Evolutionary conservation across 2,797 vertebrate species (phyloP).

Genomic region (Monodelphis domestica): DNA sequence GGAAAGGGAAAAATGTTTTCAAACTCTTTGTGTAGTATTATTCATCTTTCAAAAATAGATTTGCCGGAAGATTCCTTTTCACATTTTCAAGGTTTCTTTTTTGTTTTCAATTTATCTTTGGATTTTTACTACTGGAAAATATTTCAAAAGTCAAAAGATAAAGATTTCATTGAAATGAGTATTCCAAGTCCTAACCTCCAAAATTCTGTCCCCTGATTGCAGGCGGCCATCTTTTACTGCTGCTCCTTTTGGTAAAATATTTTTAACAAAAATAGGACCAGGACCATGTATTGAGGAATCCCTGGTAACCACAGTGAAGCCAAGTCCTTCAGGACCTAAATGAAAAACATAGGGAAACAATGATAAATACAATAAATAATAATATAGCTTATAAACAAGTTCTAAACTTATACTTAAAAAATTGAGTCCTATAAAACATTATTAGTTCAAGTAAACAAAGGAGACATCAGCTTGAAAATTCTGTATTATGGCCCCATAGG

Average conservation of each 20-base stretch:
- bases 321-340: slow-evolving; percentile 95
- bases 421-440: not conserved
- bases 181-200: slow-evolving; percentile 89
- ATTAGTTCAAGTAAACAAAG: not conserved
- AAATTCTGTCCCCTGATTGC: slow-evolving; percentile 96
- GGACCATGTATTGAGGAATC: slow-evolving; percentile 96
- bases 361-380: no score
- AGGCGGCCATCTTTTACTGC: slow-evolving; percentile 96
- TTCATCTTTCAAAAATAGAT: not conserved
- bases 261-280: slow-evolving; percentile 97
- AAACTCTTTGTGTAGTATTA: not conserved
- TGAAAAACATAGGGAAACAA: slow-evolving; percentile 48
- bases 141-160: slow-evolving; percentile 14
- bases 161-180: slow-evolving; percentile 9
- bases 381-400: not conserved
- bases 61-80: not conserved
- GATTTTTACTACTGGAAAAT: not conserved
- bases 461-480: not conserved
- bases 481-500: not conserved
- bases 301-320: slow-evolving; percentile 98
- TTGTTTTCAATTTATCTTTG: slow-evolving; percentile 21
- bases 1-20: not conserved
- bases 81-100: slow-evolving; percentile 38
- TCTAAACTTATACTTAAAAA: not conserved
- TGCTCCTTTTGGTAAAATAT: slow-evolving; percentile 97